Evolutionary conservation across 2,797 vertebrate genomes (phyloP).

Genomic region (Fringilla coelebs): DNA sequence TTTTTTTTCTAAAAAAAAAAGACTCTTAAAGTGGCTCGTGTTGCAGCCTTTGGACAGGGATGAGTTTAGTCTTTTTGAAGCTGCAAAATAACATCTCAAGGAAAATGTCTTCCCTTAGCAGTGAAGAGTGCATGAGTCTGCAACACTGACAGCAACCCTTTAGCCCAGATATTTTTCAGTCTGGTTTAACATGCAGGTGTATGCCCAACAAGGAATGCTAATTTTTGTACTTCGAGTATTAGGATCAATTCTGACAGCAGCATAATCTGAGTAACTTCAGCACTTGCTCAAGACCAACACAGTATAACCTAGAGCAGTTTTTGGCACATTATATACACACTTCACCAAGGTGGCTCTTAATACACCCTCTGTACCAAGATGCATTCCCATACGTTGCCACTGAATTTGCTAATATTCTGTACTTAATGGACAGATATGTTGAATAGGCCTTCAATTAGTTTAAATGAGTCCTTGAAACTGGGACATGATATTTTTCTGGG

Average conservation of each 20-base stretch:
- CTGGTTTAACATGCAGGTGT: not conserved
- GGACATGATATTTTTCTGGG: not conserved
- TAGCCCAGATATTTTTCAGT: not conserved
- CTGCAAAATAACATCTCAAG: not conserved
- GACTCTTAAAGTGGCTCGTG: not conserved
- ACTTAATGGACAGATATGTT: not conserved
- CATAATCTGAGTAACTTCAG: not conserved
- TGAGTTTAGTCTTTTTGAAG: not conserved
- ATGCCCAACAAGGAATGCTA: not conserved
- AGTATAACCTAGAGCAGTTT: not conserved
- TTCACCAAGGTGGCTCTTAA: not conserved
- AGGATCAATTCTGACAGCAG: not conserved
- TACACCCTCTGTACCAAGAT: not conserved
- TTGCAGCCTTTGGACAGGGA: not conserved
- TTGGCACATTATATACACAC: not conserved
- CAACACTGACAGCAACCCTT: not conserved
- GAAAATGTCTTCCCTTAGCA: not conserved
- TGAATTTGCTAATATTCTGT: not conserved
- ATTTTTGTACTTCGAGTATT: not conserved
- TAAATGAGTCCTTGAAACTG: not conserved
- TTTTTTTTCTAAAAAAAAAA: not conserved
- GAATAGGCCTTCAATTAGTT: not conserved
- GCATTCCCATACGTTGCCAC: not conserved
- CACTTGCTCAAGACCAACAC: not conserved
- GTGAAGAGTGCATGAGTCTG: not conserved